Conservation (phyloP, 2,888 invertebrate genomes). For the Dascillus cervinus region DNA sequence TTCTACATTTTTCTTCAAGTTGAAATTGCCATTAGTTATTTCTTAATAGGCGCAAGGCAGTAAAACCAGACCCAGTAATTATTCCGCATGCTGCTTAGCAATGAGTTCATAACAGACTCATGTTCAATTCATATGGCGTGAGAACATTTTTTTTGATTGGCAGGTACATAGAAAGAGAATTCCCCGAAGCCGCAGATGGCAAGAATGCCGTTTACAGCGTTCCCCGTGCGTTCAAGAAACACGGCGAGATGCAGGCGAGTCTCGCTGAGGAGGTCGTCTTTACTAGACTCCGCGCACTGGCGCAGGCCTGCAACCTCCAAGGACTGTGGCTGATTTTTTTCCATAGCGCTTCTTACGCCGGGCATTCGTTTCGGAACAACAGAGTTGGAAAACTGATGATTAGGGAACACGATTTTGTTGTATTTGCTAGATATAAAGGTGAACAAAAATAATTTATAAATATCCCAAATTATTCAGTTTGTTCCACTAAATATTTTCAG, state of each 20-base stretch:
- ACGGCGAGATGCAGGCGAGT: slow-evolving; percentile 31
- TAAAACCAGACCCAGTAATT: slow-evolving; percentile 20
- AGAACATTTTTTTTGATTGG: slow-evolving; percentile 22
- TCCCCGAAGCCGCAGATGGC: slow-evolving; percentile 23
- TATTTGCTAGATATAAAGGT: slow-evolving; percentile 32
- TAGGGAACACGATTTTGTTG: slow-evolving; percentile 37
- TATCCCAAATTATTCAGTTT: neutral
- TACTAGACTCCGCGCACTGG: slow-evolving; percentile 23
- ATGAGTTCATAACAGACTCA: slow-evolving; percentile 18
- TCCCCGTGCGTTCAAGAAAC: slow-evolving; percentile 28
- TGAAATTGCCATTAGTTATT: slow-evolving; percentile 14
- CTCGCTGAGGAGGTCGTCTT: slow-evolving; percentile 32
- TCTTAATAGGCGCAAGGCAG: slow-evolving; percentile 19
- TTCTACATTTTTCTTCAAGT: too few species aligned
- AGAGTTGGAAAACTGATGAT: slow-evolving; percentile 35
- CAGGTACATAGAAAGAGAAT: slow-evolving; percentile 34
- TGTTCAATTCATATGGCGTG: slow-evolving; percentile 22
- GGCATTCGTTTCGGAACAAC: slow-evolving; percentile 32
- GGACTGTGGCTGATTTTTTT: slow-evolving; percentile 35
- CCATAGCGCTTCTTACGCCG: slow-evolving; percentile 34
- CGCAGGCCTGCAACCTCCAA: slow-evolving; percentile 8
- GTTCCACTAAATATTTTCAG: slow-evolving; percentile 16
- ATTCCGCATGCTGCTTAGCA: slow-evolving; percentile 18
- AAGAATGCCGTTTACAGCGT: slow-evolving; percentile 28
- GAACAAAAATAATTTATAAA: slow-evolving; percentile 6